These are phyloP conservation scores for Indri indri DNA, from an alignment of 2,113 vertebrate species.

Conservation along the genomic window DNA sequence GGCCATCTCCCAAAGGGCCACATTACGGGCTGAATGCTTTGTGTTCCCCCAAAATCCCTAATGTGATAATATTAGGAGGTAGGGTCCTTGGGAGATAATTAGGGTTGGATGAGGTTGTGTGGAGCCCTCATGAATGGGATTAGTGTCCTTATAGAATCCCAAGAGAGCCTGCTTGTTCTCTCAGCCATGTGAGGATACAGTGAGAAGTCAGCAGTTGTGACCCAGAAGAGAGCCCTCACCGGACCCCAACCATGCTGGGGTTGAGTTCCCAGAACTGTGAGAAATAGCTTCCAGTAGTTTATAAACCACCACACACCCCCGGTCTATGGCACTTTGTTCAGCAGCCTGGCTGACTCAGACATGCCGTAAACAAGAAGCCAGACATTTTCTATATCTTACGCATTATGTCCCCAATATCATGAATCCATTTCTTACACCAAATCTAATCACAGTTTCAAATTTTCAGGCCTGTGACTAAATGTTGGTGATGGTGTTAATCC, in stretches of 20 bases:
- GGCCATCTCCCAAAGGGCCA: fast-evolving
- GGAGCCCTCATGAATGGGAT: neutral
- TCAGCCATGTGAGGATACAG: neutral
- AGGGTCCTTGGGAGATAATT: neutral
- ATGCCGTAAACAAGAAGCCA: neutral
- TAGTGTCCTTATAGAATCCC: neutral
- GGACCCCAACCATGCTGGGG: neutral
- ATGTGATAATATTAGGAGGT: neutral
- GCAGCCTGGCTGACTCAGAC: neutral
- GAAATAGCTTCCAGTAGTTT: neutral
- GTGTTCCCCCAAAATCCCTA: neutral
- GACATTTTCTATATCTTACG: neutral
- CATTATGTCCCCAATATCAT: neutral
- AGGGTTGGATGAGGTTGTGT: neutral
- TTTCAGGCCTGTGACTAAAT: neutral
- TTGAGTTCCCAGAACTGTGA: neutral
- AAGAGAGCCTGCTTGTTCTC: neutral
- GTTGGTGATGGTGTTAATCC: neutral
- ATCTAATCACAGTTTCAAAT: neutral
- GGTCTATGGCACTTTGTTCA: neutral
- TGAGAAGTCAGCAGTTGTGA: neutral
- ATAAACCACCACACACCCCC: fast-evolving
- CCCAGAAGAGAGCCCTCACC: neutral
- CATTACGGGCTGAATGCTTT: neutral
- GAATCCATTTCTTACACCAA: neutral